Percentiles rank a stretch among this genome's conserved stretches.
Evolutionary conservation across 2,888 invertebrate species (phyloP).

Genomic region (Eupelmus urozonus): DNA sequence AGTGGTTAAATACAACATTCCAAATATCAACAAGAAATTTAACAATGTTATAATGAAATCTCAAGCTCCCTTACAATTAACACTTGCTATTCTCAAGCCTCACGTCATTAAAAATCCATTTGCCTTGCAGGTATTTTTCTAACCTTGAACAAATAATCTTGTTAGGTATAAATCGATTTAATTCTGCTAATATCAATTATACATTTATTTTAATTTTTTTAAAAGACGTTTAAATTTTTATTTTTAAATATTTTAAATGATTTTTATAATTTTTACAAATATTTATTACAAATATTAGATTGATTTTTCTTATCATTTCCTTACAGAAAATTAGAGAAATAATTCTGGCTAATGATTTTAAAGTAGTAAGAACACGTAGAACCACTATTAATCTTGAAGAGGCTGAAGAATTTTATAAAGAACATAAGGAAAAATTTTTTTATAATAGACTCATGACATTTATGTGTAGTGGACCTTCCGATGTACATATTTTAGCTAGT

Average conservation of each 20-base stretch:
- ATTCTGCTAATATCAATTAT: too few species aligned
- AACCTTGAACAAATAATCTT: conserved; percentile 55
- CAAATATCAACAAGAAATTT: not conserved
- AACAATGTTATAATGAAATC: conserved; percentile 62
- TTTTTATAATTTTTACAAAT: conserved; percentile 14
- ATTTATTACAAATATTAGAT: conserved; percentile 33
- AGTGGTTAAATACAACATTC: not conserved
- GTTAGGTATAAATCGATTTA: conserved; percentile 42
- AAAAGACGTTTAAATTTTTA: not conserved
- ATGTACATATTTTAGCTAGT: conserved; percentile 87
- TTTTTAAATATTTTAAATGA: conserved; percentile 16
- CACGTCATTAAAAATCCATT: conserved; percentile 88
- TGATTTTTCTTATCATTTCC: conserved; percentile 27
- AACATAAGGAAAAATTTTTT: conserved; percentile 91
- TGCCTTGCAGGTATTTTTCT: conserved; percentile 79
- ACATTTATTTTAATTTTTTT: not conserved
- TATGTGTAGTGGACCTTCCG: conserved; percentile 92
- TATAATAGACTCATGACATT: conserved; percentile 89
- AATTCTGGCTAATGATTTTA: conserved; percentile 84
- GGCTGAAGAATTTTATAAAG: conserved; percentile 88
- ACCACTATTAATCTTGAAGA: conserved; percentile 81
- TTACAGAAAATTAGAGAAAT: conserved; percentile 82
- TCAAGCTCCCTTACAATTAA: conserved; percentile 80
- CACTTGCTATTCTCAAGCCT: conserved; percentile 92
- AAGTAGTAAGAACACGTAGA: conserved; percentile 84